These are phyloP conservation scores for Neodiprion lecontei DNA, from an alignment of 1,140 invertebrate species.

Conservation along the genomic window DNA sequence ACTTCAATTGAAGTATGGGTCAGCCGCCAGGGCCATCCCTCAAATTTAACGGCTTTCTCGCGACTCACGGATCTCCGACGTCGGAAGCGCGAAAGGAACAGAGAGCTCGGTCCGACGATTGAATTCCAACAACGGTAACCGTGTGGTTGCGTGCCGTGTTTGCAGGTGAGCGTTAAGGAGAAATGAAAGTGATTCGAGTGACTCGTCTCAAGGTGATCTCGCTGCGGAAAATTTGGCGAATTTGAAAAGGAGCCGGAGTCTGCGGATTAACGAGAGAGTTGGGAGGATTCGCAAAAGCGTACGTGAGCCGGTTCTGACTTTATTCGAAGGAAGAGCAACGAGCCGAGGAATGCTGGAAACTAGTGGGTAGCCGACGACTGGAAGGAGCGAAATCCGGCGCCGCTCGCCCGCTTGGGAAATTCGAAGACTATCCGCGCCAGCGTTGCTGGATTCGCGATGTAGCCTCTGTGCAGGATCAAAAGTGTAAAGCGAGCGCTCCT, in stretches of 20 bases:
- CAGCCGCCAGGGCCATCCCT: neutral
- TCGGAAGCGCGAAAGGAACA: no score
- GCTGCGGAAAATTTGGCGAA: no score
- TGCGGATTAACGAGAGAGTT: no score
- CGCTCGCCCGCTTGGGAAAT: slow-evolving; percentile 53
- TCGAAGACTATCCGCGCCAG: slow-evolving; percentile 51
- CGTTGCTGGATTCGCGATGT: slow-evolving; percentile 6
- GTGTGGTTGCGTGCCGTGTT: neutral
- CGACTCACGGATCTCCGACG: neutral
- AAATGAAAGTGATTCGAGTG: no score
- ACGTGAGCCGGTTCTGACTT: no score
- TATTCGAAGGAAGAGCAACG: neutral
- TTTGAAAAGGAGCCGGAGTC: no score
- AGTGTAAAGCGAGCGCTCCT: slow-evolving; percentile 21
- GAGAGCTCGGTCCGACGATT: no score
- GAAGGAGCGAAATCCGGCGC: slow-evolving; percentile 25
- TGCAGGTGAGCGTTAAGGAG: neutral
- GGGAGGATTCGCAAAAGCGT: no score
- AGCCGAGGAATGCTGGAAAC: neutral
- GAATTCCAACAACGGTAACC: no score
- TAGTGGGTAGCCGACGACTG: slow-evolving; percentile 28
- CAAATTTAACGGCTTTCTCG: neutral
- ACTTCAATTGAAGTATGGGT: slow-evolving; percentile 5
- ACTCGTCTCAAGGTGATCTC: no score
- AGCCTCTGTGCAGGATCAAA: slow-evolving; percentile 26